Base-by-base conservation (phyloP, 1,140 invertebrate species). In the Orussus abietinus region DNA sequence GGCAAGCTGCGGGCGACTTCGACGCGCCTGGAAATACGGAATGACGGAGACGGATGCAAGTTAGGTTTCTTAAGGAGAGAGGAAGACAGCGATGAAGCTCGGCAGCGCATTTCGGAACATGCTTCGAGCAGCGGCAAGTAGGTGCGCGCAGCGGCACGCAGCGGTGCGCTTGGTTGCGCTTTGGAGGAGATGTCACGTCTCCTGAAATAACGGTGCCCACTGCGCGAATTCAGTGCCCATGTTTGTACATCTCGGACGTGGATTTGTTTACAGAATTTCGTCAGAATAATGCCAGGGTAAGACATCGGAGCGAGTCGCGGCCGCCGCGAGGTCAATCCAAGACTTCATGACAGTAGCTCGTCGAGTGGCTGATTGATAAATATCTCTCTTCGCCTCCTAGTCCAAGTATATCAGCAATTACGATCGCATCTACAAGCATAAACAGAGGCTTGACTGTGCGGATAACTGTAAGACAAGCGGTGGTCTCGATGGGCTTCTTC, bases 201-300 rank as follows among this genome's bases (percentile, higher is more conserved):
- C 36, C 47, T 36, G 45, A 54, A 45, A 47, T 54, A 58, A 61
- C 49, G 45, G 51, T 51, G 44, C 56, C 36, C 45, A 47, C 38
- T 13, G 29, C 13, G 13, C 21, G 14, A 31, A 31, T 40, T 20
- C 38, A 37, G 22, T 30, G 43, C 14, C 40, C 43, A 36, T 26
- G 26, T 51, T 49, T 41, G 20, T 26, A 22, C 25, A 40, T 30
- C 42, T 28, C 26, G 26, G 28, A 33, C 22, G 43, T 47, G 30
- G 32, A 31, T 38, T 42, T 14, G 35, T 22, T 22, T n/a, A 25
- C n/a, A 25, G n/a, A 7, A 25, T 25, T 25, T 25, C 22, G n/a
- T 39, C 40, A 51, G 51, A 48, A 58, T 61, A 58, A 61, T 61
- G 55, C 51, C 49, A 61, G 51, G 48, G 53, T 58, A 47, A 42